These are phyloP conservation scores for Crypturellus undulatus DNA, from an alignment of 2,113 vertebrate genomes.

Conservation along the genomic window DNA sequence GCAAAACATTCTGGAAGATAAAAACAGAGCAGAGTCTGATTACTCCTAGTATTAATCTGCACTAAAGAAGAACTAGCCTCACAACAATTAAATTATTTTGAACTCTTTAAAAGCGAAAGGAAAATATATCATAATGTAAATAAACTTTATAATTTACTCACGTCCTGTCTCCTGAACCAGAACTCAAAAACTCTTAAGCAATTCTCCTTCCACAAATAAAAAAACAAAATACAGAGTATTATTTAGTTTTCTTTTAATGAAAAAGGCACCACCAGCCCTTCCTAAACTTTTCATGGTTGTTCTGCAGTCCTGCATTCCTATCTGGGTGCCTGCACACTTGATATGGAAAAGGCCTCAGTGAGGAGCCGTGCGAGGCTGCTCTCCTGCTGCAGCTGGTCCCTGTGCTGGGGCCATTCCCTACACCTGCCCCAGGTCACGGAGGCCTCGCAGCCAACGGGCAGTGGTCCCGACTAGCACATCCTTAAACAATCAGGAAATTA, in stretches of 20 bases:
- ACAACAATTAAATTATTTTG: background rate
- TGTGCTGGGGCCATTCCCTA: background rate
- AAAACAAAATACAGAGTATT: background rate
- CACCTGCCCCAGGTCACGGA: background rate
- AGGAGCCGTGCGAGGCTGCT: background rate
- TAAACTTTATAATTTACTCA: background rate
- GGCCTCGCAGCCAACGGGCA: background rate
- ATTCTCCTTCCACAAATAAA: background rate
- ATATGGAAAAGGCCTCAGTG: background rate
- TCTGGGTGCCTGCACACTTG: background rate
- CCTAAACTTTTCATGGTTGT: background rate
- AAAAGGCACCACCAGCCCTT: background rate
- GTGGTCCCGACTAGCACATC: background rate
- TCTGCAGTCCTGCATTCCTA: background rate
- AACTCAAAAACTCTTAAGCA: background rate
- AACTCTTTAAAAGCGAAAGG: background rate
- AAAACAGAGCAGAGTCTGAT: background rate
- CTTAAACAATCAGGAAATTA: background rate
- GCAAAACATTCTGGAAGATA: constrained; percentile 86
- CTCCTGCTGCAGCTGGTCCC: background rate
- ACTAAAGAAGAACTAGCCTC: background rate
- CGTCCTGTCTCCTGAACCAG: background rate
- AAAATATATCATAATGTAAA: background rate
- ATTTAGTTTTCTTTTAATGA: background rate
- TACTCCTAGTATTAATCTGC: background rate